Evolutionary conservation across 2,888 invertebrate species (phyloP), one percentile per base, ranked within the genome.

Genomic region (Beris morrisii): DNA sequence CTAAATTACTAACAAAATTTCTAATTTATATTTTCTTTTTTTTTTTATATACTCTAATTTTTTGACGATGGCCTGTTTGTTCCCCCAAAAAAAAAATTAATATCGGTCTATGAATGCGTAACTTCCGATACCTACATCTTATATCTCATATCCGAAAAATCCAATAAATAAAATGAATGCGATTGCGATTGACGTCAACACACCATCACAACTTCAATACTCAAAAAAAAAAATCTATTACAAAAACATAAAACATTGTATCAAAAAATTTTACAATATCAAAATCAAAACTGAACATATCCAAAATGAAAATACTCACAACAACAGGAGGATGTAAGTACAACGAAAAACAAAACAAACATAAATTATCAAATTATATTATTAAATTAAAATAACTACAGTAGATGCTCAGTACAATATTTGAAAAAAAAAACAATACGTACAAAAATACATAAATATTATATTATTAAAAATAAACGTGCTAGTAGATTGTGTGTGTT

Each of bases 321-420:
- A 44, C 15, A 65, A 12, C 64, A 55, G 64, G 64, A 65, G 64
- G 64, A 65, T 55, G 64, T 65, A 65, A 65, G 64, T 65, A 65
- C 45, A 55, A 32, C 31, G 43, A 61, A 52, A 38, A 46, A 12
- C 28, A 48, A 48, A 48, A 48, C n/a, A 48, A 48, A 48, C n/a
- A 48, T 15, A 48, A 48, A 48, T 48, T 48, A 48, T 15, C 5
- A 45, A 45, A 48, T 6, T n/a, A 15, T 48, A 15, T 48, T 48
- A 48, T 15, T 11, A 15, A 48, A 15, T 48, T 48, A 9, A 38
- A 7, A 38, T 38, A 3, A 38, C 5, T 7, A 38, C 38, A 38
- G 38, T 38, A 38, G 38, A 38, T 9, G 38, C 38, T 38, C 15
- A 48, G 12, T 9, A 15, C 12, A 15, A 48, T 15, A 48, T 9